Conservation (phyloP, 2,113 vertebrate genomes). For the Hemiscyllium ocellatum region DNA sequence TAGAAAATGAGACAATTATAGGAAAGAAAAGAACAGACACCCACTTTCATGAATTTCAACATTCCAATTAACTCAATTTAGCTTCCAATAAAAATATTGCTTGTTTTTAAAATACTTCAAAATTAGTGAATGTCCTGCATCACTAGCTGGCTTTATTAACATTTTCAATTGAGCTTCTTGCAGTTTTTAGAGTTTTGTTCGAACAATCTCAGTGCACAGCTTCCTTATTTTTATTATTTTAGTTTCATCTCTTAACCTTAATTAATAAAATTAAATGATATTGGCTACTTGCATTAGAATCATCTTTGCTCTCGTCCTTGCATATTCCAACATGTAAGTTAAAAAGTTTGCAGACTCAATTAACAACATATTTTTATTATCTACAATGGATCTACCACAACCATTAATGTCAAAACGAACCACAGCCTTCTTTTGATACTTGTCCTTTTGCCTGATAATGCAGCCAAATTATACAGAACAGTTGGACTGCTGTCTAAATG, state of each 20-base stretch:
- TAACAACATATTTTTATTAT: background rate
- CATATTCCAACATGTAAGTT: background rate
- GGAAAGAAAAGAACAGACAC: background rate
- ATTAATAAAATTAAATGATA: background rate
- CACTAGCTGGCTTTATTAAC: background rate
- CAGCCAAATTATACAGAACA: background rate
- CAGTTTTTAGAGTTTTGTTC: background rate
- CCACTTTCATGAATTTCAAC: too few relatives aligned
- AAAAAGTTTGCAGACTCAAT: background rate
- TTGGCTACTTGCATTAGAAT: background rate
- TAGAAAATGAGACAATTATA: background rate
- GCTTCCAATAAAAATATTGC: too few relatives aligned
- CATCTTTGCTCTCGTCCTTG: background rate
- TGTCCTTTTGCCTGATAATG: background rate
- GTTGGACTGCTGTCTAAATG: background rate
- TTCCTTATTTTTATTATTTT: background rate
- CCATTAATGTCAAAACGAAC: background rate
- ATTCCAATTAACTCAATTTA: too few relatives aligned
- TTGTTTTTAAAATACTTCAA: background rate
- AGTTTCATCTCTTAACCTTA: background rate
- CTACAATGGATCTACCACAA: background rate
- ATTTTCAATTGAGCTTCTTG: background rate
- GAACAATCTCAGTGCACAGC: background rate
- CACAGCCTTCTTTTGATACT: background rate
- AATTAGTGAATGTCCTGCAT: background rate